Evolutionary conservation across 1,140 invertebrate genomes (phyloP).

Genomic region (Heliconius hermathena): DNA sequence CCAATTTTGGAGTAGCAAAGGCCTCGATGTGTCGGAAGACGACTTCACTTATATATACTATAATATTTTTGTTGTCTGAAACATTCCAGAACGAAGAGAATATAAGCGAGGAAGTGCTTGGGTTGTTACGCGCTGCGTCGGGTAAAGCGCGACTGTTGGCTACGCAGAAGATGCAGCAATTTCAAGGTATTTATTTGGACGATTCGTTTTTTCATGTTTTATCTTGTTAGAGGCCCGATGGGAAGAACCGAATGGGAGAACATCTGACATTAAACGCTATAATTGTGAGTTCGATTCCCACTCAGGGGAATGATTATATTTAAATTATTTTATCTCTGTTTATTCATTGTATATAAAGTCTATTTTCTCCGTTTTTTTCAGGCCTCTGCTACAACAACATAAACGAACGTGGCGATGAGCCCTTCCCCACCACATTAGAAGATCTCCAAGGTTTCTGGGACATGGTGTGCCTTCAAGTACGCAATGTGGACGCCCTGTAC

Average conservation of each 20-base stretch:
- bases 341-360: not conserved
- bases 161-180: conserved; percentile 97
- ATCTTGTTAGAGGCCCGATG: no score
- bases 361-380: conserved; percentile 49
- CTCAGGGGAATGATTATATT: no score
- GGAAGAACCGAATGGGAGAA: no score
- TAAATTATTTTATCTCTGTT: not conserved
- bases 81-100: conserved; percentile 47
- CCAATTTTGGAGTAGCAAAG: no score
- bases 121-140: conserved; percentile 92
- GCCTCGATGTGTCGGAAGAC: no score
- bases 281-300: no score
- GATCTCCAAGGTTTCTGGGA: conserved; percentile 98
- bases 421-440: conserved; percentile 92
- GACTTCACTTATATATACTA: no score
- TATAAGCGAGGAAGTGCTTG: conserved; percentile 88
- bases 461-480: conserved; percentile 93
- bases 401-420: conserved; percentile 88
- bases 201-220: no score
- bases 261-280: no score
- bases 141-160: conserved; percentile 95
- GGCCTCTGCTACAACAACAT: conserved; percentile 84
- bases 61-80: not conserved
- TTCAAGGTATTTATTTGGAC: conserved; percentile 84
- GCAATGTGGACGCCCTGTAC: conserved; percentile 86